phyloP scores from a whole-genome alignment of 2,113 vertebrate genomes.

The Craseonycteris thonglongyai region DNA sequence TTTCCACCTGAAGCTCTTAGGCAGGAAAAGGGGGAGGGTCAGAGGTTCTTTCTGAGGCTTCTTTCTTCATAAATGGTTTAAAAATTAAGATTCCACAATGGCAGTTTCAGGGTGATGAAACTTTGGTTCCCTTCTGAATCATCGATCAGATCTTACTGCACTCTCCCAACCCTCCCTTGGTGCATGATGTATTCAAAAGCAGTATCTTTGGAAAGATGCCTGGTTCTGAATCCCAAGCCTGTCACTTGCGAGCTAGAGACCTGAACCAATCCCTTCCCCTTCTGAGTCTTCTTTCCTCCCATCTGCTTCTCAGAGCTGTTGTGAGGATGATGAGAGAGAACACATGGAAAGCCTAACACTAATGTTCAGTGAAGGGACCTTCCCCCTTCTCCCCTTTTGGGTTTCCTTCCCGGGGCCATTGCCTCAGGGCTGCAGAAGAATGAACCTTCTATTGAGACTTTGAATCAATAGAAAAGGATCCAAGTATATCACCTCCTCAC shows the following conservation, averaged over 20 bases:
- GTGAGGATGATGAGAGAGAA: background rate
- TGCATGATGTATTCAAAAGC: background rate
- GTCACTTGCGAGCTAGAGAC: background rate
- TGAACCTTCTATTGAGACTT: background rate
- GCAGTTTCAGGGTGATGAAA: too few species aligned
- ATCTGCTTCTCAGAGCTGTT: background rate
- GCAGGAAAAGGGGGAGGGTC: too few species aligned
- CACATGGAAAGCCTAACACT: background rate
- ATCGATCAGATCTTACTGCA: background rate
- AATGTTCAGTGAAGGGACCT: background rate
- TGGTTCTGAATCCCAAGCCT: background rate
- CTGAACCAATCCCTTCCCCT: background rate
- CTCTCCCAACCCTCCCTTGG: background rate
- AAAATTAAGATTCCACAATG: too few species aligned
- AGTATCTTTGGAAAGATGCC: background rate
- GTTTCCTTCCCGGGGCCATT: background rate
- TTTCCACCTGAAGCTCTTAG: too few species aligned
- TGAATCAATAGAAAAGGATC: background rate
- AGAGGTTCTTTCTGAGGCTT: too few species aligned
- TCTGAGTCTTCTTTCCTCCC: background rate
- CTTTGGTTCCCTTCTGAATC: background rate
- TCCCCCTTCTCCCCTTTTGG: background rate
- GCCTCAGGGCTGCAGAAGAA: background rate
- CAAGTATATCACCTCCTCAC: background rate
- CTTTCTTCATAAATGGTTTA: too few species aligned